These are phyloP conservation scores for Lepidurus arcticus DNA, from an alignment of 1,140 invertebrate species.

Conservation along the genomic window DNA sequence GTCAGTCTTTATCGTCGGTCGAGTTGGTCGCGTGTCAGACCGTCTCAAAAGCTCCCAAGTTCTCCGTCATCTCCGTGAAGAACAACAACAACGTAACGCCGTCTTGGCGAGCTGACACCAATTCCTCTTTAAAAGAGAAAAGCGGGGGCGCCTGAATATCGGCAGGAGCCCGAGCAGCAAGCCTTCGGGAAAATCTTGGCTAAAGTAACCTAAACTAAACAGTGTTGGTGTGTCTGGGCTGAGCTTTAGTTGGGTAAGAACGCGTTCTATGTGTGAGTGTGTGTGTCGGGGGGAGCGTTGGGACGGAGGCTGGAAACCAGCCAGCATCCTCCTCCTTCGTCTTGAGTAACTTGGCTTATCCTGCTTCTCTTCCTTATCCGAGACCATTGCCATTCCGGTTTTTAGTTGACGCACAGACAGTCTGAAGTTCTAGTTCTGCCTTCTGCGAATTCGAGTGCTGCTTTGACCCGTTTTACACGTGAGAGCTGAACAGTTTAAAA, in stretches of 20 bases:
- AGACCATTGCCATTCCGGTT: slow-evolving; percentile 1
- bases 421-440: neutral
- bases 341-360: neutral
- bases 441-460: neutral
- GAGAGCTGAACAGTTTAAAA: too few species aligned
- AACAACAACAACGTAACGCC: neutral
- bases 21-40: slow-evolving; percentile 6
- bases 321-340: slow-evolving; percentile 18
- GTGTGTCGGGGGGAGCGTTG: neutral
- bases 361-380: slow-evolving; percentile 17
- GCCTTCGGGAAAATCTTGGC: neutral
- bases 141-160: neutral
- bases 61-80: neutral
- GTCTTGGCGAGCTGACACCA: slow-evolving; percentile 13
- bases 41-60: neutral
- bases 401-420: neutral
- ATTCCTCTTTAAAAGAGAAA: neutral
- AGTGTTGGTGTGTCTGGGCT: neutral
- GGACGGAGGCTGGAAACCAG: slow-evolving; percentile 13
- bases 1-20: neutral
- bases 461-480: neutral
- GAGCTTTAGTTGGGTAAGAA: neutral
- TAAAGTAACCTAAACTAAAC: neutral
- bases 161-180: neutral
- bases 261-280: neutral